Base-by-base conservation (phyloP, 1,140 invertebrate genomes). In the Zophobas atratus region DNA sequence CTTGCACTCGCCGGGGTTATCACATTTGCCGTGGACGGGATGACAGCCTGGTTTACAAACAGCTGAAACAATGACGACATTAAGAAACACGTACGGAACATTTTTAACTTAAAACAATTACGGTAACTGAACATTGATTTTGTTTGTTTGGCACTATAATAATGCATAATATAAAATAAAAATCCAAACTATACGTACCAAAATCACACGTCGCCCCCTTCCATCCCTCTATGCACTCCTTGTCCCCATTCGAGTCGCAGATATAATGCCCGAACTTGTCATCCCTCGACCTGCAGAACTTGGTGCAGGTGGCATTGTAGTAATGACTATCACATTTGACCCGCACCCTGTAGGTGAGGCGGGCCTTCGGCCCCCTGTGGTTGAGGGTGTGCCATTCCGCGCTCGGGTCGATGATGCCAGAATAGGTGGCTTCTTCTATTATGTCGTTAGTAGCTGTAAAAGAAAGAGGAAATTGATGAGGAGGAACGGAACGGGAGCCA, bases 251-350 rank as follows among this genome's bases (percentile, higher is more conserved):
- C 67, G 92, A 88, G 80, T 94, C 93, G 89, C 97, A 99, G 70
- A 91, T 93, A 88, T 97, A 98, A 89, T 99, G 97, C 33, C 97
- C 97, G 86, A 98, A 98, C 84, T 93, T 92, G 88, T 98, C 97
- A 88, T 98, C 92, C 57, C 97, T 90, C 60, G 96, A 93, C 72
- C 95, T 90, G 88, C 97, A 99, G 85, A 97, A 94, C 84, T 95
- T 96, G 81, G 95, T 96, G 89, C 97, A 99, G 56, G 95, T 96
- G 81, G 95, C 92, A 85, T 98, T 98, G 90, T 97, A 98, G 88
- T 99, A 98, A 88, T 98, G 93, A 82, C 91, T 91, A 86, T 95
- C 92, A 88, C 98, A 99, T 82, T 93, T 91, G 35, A 99, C 96
- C 71, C 97, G 92, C 84, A 97, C 96, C 83, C 94, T 90, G 88